A percentile compares a stretch with the other conserved stretches of the same genome.
phyloP scores from a whole-genome alignment of 2,797 vertebrate genomes.

The Adelosebastes latens region DNA sequence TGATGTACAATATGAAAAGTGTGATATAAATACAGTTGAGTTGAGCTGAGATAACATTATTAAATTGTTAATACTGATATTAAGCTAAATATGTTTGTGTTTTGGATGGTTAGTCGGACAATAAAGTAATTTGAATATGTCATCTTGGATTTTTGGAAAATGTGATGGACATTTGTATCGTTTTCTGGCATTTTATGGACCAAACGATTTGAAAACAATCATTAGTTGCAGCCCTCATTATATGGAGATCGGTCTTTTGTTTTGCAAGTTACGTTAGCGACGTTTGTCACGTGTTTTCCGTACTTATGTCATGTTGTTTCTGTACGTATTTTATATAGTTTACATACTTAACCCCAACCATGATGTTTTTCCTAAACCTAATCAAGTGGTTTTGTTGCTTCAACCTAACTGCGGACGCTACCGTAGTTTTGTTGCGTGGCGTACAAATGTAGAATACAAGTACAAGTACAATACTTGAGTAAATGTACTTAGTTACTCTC shows the following conservation, averaged over 20 bases:
- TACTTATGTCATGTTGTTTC: too few species aligned
- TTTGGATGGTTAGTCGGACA: background rate
- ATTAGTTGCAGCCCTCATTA: background rate
- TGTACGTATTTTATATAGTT: too few species aligned
- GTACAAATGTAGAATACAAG: background rate
- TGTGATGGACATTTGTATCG: background rate
- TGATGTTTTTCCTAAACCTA: too few species aligned
- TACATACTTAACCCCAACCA: too few species aligned
- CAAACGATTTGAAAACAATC: too few species aligned
- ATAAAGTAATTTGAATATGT: background rate
- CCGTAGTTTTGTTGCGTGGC: too few species aligned
- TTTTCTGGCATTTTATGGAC: background rate
- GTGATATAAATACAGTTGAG: too few species aligned
- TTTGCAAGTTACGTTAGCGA: too few species aligned
- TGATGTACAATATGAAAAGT: background rate
- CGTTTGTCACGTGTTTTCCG: too few species aligned
- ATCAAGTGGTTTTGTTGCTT: too few species aligned
- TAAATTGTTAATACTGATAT: background rate
- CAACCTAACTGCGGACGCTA: too few species aligned
- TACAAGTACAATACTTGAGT: background rate
- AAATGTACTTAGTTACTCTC: background rate
- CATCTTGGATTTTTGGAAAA: background rate
- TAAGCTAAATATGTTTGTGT: background rate
- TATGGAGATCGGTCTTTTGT: background rate
- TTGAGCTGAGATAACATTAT: too few species aligned